phyloP scores from a whole-genome alignment of 2,113 vertebrate species.

The Aythya baeri region DNA sequence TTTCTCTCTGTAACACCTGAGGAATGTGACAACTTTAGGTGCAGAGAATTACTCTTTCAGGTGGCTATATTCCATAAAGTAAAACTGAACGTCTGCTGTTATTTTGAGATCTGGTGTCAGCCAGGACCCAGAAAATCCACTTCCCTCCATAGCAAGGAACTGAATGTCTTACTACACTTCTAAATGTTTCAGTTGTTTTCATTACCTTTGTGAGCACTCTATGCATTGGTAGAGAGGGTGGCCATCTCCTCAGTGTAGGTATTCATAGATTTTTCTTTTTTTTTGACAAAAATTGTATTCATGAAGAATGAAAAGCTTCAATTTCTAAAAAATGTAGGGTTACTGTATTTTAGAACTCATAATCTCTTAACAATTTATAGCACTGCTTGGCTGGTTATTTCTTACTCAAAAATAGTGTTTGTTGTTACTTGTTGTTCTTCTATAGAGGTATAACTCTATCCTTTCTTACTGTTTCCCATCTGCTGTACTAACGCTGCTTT shows the following conservation, averaged over 20 bases:
- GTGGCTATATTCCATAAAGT: background rate
- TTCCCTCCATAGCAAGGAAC: background rate
- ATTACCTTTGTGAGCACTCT: background rate
- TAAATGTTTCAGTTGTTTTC: background rate
- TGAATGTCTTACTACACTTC: background rate
- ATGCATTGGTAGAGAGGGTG: background rate
- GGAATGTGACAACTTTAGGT: background rate
- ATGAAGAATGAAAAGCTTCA: background rate
- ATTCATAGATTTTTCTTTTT: background rate
- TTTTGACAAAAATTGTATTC: background rate
- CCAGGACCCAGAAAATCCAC: background rate
- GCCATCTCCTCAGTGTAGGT: background rate
- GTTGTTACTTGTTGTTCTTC: background rate
- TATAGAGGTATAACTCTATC: background rate
- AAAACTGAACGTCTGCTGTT: background rate
- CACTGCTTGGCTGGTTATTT: background rate
- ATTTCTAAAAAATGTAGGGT: background rate
- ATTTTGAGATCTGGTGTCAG: background rate
- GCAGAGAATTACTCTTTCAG: background rate
- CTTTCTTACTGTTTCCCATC: background rate
- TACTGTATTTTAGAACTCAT: background rate
- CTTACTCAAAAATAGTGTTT: background rate
- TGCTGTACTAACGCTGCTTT: background rate
- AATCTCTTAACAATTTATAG: background rate
- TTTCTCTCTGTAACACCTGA: background rate